Evolutionary conservation across 2,888 invertebrate species (phyloP).

Genomic region (Cyaniris semiargus): DNA sequence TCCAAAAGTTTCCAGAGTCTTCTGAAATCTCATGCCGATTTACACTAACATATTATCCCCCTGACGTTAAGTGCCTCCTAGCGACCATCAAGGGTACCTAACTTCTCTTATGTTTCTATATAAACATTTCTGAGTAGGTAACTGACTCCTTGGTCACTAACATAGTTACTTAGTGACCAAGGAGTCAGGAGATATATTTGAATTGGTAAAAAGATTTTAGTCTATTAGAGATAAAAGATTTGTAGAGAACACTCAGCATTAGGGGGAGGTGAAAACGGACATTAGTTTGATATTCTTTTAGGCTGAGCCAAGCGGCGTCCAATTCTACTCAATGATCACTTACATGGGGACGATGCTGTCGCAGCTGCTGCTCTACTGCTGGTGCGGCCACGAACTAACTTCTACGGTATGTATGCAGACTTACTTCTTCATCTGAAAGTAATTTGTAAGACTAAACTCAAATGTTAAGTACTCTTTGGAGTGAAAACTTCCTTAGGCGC

Average conservation of each 20-base stretch:
- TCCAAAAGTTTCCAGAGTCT: neutral
- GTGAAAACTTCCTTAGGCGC: no score
- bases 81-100: no score
- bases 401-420: neutral
- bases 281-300: constrained; percentile 39
- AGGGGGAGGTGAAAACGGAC: neutral
- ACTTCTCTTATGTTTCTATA: no score
- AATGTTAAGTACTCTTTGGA: neutral
- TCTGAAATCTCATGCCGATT: neutral
- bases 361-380: constrained; percentile 54
- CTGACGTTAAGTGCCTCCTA: neutral
- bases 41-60: neutral
- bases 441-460: neutral
- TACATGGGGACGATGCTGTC: constrained; percentile 75
- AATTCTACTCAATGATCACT: constrained; percentile 67
- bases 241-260: no score
- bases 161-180: no score
- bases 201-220: no score
- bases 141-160: no score
- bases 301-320: constrained; percentile 63
- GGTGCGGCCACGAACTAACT: constrained; percentile 16
- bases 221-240: no score
- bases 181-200: no score
- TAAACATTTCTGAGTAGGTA: no score
- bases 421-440: neutral